Evolutionary conservation across 2,797 vertebrate genomes (phyloP), one percentile per base, ranked within the genome.

Genomic region (Smutsia temminckii): DNA sequence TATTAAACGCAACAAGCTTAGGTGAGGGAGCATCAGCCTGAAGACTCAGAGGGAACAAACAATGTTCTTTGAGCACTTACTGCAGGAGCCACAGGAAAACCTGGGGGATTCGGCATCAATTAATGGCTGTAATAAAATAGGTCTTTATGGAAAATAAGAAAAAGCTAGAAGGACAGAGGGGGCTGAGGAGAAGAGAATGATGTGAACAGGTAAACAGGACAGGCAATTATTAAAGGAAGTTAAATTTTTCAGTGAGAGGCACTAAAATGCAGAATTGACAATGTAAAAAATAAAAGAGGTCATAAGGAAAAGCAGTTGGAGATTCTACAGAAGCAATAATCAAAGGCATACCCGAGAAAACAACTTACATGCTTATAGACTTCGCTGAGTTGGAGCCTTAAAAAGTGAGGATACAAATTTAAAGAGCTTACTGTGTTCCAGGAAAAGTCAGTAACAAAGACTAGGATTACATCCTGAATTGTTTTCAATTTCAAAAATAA

Each of bases 401-500:
- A 92, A 92, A 78, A 64, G 14, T 68, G 5, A 96, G 34, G 40
- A 23, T 85, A 71, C 68, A 80, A 57, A 88, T 88, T 69, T 69
- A 81, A 75, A 83, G 32, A 12, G 21, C 4, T 85, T 46, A 18
- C 59, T 27, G 4, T 40, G 20, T 89, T 85, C 74, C 21, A 11
- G 69, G 57, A 42, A 63, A 25, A 83, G 55, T 59, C 64, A 74
- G 18, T 27, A 66, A 46, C 5, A 29, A 88, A 55, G 32, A 49
- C 23, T 46, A 46, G 46, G 2, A 46, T 61, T 78, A 68, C 23
- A 68, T 49, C 74, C 66, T 89, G 63, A 11, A 40, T 77, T 57
- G 21, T 42, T 92, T 87, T 61, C 42, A 75, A 37, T 87, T 93
- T 95, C 27, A 64, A 71, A 93, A 78, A 32, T 74, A 57, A 93